Percentiles rank a stretch among this genome's conserved stretches.
Evolutionary conservation across 2,888 invertebrate species (phyloP).

Genomic region (Lycaena phlaeas): DNA sequence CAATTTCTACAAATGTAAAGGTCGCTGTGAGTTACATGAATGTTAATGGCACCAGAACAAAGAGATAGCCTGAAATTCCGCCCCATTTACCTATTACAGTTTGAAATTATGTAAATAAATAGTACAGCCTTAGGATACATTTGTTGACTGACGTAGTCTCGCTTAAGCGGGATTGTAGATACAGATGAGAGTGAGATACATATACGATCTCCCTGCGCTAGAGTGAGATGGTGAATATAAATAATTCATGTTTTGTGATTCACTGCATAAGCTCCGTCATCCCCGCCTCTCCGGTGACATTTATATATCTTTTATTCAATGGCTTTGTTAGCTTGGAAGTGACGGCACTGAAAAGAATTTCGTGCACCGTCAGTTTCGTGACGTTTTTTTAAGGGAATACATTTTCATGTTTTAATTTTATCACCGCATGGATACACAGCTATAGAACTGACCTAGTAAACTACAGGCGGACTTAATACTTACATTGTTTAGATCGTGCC

Average conservation of each 20-base stretch:
- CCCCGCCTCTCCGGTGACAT: conserved; percentile 18
- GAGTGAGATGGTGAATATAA: conserved; percentile 27
- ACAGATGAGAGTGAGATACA: conserved; percentile 11
- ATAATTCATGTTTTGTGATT: conserved; percentile 40
- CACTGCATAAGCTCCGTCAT: conserved; percentile 32
- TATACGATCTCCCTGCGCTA: conserved; percentile 12
- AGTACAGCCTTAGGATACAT: conserved; percentile 6
- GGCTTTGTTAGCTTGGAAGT: conserved; percentile 10
- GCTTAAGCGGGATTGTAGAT: conserved; percentile 5
- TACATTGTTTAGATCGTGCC: no score
- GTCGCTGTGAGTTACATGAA: neutral
- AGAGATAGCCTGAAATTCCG: neutral
- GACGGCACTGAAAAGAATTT: conserved; percentile 1
- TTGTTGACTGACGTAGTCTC: conserved; percentile 7
- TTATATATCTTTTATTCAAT: conserved; percentile 28
- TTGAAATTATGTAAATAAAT: conserved; percentile 9
- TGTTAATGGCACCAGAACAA: neutral
- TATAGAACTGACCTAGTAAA: no score
- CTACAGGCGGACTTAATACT: no score
- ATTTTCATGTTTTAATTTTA: no score
- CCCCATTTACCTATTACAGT: neutral
- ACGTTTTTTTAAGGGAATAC: no score
- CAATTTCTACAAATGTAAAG: neutral
- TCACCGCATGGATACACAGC: neutral
- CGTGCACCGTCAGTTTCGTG: neutral